Base-by-base conservation (phyloP, 2,888 invertebrate species). In the Drosophila basisetae region DNA sequence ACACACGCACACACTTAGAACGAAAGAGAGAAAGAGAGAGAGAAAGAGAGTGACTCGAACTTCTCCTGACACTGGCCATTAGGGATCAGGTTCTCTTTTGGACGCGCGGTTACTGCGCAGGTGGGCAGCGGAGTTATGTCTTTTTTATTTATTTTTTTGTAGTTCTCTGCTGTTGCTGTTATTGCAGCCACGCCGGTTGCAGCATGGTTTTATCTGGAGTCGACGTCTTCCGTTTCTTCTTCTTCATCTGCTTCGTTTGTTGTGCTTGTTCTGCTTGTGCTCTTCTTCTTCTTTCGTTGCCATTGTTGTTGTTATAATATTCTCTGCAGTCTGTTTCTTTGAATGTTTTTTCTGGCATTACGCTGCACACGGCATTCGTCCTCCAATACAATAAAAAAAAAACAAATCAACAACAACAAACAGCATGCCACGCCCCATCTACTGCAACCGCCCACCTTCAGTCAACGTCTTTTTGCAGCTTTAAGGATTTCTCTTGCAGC, bases 21-120 rank as follows among this genome's bases (percentile, higher is more conserved):
- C 37, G 37, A 37, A 47, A 65, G 54, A 67, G 30, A 47, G 47
- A 47, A 2, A 31, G 9, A 52, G 53, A 41, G 53, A 1, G 25
- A 37, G 37, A 59, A 47, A 30, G 54, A 52, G 53, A 50, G 61
- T 33, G 76, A 52, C 70, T 60, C 67, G 61, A 56, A 62, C 75
- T 64, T 77, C 89, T 87, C 66, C 82, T 78, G 89, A 89, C 83
- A 87, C 87, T 90, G 75, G 87, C 84, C 90, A 71, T 84, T 82
- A 75, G 90, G 73, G 85, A 85, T 85, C 85, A 89, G 85, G 85
- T 85, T 85, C 91, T 89, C 61, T 67, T 43, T 58, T 59, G 16
- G 53, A 30, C 53, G 68, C 41, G 62, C 66, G 62, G 83, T 47
- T 39, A n/a, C 13, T 58, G 70, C 33, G 74, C 91, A 90, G 89